Percentiles rank a stretch among this genome's conserved stretches.
Conservation (phyloP, 2,888 invertebrate species). For the Papilio demoleus region DNA sequence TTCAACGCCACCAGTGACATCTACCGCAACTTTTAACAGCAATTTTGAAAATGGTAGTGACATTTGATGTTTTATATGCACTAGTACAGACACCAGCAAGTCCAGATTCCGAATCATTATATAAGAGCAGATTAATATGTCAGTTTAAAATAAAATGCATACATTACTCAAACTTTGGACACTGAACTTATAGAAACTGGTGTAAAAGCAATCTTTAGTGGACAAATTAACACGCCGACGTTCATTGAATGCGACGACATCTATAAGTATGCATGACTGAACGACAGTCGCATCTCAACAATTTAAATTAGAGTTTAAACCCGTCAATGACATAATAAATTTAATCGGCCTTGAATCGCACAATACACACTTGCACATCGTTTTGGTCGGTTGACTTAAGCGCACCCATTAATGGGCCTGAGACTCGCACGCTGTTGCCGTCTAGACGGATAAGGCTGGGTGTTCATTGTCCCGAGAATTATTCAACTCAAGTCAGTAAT, state of each 20-base stretch:
- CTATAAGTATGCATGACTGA: slow-evolving; percentile 44
- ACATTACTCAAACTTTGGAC: not conserved
- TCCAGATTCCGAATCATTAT: too few species aligned
- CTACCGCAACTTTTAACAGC: too few species aligned
- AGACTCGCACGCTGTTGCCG: slow-evolving; percentile 42
- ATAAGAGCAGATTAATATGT: too few species aligned
- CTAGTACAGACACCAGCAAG: too few species aligned
- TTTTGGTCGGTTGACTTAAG: slow-evolving; percentile 51
- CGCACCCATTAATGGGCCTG: slow-evolving; percentile 44
- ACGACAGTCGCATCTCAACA: slow-evolving; percentile 32
- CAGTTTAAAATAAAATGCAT: not conserved
- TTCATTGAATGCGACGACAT: slow-evolving; percentile 3
- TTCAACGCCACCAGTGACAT: too few species aligned
- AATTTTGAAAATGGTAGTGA: too few species aligned
- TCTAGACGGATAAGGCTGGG: slow-evolving; percentile 43
- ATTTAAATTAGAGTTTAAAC: slow-evolving; percentile 54
- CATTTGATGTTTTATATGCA: too few species aligned
- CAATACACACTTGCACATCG: slow-evolving; percentile 60
- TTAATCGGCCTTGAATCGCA: slow-evolving; percentile 58
- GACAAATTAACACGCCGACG: not conserved
- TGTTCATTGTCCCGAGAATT: slow-evolving; percentile 29
- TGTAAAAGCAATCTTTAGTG: not conserved
- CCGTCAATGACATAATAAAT: slow-evolving; percentile 64
- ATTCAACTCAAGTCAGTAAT: slow-evolving; percentile 18
- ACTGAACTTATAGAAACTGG: not conserved